These are phyloP conservation scores for Poeciliopsis occidentalis DNA, from an alignment of 2,113 vertebrate species.

Conservation along the genomic window DNA sequence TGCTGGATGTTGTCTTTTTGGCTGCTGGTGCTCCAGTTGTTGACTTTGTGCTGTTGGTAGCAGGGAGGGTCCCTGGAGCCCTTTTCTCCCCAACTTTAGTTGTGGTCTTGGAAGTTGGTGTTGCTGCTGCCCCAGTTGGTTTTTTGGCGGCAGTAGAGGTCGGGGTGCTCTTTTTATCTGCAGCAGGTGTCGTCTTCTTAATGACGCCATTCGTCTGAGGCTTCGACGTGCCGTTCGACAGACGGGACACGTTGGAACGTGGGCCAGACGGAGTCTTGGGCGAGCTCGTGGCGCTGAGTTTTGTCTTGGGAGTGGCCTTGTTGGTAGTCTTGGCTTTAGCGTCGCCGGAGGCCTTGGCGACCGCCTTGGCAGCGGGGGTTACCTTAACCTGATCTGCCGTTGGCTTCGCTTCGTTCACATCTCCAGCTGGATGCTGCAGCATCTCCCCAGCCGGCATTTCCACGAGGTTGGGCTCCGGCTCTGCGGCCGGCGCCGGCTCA, in stretches of 20 bases:
- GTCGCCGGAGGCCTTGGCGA: constrained; percentile 65
- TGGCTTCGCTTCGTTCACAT: constrained; percentile 40
- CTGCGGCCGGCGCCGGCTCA: constrained; percentile 52
- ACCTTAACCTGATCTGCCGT: constrained; percentile 52
- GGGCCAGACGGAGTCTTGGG: too few relatives aligned
- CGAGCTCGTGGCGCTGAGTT: constrained; percentile 58
- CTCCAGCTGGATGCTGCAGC: constrained; percentile 41
- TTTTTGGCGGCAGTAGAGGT: too few relatives aligned
- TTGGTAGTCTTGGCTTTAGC: constrained; percentile 73
- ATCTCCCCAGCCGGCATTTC: constrained; percentile 33
- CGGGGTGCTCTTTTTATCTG: too few relatives aligned
- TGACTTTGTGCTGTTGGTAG: constrained; percentile 57
- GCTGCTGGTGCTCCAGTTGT: constrained; percentile 39
- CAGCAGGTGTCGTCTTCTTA: too few relatives aligned
- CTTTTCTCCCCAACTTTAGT: constrained; percentile 76
- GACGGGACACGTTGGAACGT: too few relatives aligned
- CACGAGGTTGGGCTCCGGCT: constrained; percentile 67
- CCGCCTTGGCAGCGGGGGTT: constrained; percentile 62
- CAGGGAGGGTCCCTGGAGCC: constrained; percentile 31
- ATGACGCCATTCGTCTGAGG: too few relatives aligned
- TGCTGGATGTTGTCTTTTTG: constrained; percentile 64
- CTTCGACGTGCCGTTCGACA: too few relatives aligned
- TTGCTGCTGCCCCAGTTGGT: too few relatives aligned
- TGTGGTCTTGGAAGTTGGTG: too few relatives aligned
- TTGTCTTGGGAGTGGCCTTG: constrained; percentile 71